Evolutionary conservation across 2,113 vertebrate genomes (phyloP).

Genomic region (Bubo blakistoni): DNA sequence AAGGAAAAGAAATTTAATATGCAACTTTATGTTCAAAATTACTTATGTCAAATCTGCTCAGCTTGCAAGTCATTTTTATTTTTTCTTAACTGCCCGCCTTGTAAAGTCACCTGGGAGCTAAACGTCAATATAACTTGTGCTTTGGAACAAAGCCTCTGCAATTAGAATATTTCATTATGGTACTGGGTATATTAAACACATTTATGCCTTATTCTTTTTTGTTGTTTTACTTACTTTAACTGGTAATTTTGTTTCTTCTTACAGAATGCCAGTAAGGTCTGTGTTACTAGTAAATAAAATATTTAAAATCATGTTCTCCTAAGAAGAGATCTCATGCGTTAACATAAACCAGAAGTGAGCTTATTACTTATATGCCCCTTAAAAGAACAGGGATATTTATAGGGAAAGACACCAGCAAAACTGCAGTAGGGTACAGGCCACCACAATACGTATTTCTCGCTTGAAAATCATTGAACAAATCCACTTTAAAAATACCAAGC

Average conservation of each 20-base stretch:
- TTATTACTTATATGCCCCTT: not conserved
- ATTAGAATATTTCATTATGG: not conserved
- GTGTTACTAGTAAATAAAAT: not conserved
- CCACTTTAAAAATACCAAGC: not conserved
- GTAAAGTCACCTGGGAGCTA: conserved; percentile 5
- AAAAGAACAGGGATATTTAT: not conserved
- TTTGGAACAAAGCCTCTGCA: not conserved
- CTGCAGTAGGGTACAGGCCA: not conserved
- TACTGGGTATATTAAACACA: not conserved
- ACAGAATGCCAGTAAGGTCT: not conserved
- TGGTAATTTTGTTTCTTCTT: not conserved
- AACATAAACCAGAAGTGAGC: not conserved
- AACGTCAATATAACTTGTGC: not conserved
- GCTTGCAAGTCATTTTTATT: not conserved
- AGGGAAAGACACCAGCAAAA: not conserved
- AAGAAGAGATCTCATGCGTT: not conserved
- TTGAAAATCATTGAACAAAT: not conserved
- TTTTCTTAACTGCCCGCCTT: not conserved
- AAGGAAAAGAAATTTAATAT: not conserved
- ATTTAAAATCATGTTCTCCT: not conserved
- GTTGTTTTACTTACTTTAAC: not conserved
- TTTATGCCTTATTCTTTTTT: not conserved
- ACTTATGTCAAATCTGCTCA: not conserved
- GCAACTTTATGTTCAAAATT: not conserved
- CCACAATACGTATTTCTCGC: not conserved